Conservation (phyloP, 2,888 invertebrate species). For the Drosophila macrospina region DNA sequence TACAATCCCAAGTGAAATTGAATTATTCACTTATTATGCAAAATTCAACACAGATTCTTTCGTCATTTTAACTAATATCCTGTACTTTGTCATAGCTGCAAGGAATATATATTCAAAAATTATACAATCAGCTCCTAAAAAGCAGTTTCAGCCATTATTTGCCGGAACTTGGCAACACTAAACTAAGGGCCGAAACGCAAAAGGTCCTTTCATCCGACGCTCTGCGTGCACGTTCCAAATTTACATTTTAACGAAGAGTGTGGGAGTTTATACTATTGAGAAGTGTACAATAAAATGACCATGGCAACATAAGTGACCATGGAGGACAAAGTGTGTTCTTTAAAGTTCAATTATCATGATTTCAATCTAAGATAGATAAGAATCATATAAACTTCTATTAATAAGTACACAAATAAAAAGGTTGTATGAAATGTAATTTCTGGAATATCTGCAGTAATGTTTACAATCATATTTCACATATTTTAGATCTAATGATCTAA, state of each 20-base stretch:
- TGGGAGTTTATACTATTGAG: background rate
- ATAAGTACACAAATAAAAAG: too few species aligned
- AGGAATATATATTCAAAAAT: conserved; percentile 5
- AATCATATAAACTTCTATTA: too few species aligned
- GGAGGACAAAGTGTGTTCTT: background rate
- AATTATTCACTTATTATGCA: conserved; percentile 27
- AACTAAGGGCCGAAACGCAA: background rate
- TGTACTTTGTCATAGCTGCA: conserved; percentile 4
- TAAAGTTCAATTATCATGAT: too few species aligned
- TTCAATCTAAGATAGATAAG: too few species aligned
- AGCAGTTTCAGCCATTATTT: background rate
- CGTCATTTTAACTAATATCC: background rate
- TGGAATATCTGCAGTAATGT: too few species aligned
- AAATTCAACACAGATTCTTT: conserved; percentile 10
- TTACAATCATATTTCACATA: too few species aligned
- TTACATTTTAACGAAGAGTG: background rate
- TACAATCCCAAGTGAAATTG: conserved; percentile 11
- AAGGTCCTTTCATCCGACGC: background rate
- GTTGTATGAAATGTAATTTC: too few species aligned
- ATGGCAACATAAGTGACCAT: background rate
- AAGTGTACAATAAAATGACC: background rate
- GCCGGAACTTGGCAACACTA: background rate
- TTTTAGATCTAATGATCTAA: too few species aligned
- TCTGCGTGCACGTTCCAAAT: background rate
- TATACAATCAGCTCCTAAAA: background rate